Evolutionary conservation across 2,113 vertebrate species (phyloP), one percentile per base, ranked within the genome.

Genomic region (Seriola aureovittata): DNA sequence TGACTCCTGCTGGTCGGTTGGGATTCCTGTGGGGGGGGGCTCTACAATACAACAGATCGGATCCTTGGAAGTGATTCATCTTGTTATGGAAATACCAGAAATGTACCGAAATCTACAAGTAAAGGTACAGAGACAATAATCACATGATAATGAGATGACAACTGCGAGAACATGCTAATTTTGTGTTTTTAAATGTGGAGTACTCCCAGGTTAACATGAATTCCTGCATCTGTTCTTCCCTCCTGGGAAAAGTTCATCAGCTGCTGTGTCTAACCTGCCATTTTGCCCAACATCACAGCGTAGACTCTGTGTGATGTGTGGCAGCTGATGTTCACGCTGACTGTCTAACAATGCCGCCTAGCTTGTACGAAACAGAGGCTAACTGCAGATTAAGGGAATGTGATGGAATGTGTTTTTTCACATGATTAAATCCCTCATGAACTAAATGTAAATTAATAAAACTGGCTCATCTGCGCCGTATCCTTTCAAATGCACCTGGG

Each of bases 401-500:
- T 21, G 46, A 38, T 50, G 16, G 11, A 44, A 70, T 55, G 16
- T 52, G 21, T 59, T 75, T 76, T 78, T 74, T 14, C 59, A 72
- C 40, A 40, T 50, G 46, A 75, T 81, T 81, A 72, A 73, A 50
- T 19, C 74, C 70, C 4, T 83, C 63, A 72, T 76, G 12, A 76
- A 69, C 19, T 74, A 57, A 78, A 80, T 50, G 52, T 75, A 25
- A 86, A 85, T 62, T 59, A 70, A 75, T 78, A 78, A 75, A 74
- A 71, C 11, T 4, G 63, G 69, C 50, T 83, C 72, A 65, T 75
- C 82, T 85, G 74, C 63, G 75, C 21, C 50, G 14, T 67, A 69
- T 76, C 65, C 44, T 78, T 75, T 81, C 60, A 67, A 25, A 88
- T 72, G 66, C 79, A 83, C 79, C 76, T 55, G 74, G 84, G 86